A percentile compares a stretch with the other conserved stretches of the same genome.
phyloP scores from a whole-genome alignment of 2,797 vertebrate genomes.

The Ciconia nigra region DNA sequence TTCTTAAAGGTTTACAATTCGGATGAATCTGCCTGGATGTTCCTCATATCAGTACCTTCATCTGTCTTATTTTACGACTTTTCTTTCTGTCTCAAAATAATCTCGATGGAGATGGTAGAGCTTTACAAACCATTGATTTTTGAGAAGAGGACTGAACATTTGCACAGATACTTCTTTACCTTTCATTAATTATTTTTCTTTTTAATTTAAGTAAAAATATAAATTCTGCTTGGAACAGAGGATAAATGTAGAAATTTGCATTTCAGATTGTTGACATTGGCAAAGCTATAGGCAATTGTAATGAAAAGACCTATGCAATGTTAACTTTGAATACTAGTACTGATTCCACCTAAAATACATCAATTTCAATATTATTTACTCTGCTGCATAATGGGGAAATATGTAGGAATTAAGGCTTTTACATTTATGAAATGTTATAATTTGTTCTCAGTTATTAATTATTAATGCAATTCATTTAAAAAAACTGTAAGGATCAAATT shows the following conservation, averaged over 20 bases:
- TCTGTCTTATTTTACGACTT: neutral
- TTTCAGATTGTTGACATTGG: neutral
- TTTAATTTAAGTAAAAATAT: neutral
- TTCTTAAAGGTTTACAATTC: neutral
- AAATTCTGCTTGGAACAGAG: neutral
- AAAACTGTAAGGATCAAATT: neutral
- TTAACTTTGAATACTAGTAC: neutral
- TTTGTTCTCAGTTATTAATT: neutral
- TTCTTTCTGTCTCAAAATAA: neutral
- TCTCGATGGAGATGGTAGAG: neutral
- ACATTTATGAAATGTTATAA: neutral
- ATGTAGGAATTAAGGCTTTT: neutral
- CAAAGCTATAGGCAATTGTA: neutral
- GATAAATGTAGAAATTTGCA: neutral
- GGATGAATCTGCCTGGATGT: neutral
- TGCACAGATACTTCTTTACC: neutral
- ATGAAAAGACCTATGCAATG: neutral
- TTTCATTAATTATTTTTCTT: neutral
- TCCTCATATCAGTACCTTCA: neutral
- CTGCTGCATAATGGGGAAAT: neutral
- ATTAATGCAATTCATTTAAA: neutral
- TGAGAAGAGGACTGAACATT: neutral
- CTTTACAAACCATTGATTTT: neutral
- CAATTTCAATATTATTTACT: neutral
- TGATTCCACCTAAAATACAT: neutral